Percentiles rank a stretch among this genome's conserved stretches.
These are phyloP conservation scores for Petrocephalus zakoni DNA, from an alignment of 2,113 vertebrate genomes.

Conservation along the genomic window DNA sequence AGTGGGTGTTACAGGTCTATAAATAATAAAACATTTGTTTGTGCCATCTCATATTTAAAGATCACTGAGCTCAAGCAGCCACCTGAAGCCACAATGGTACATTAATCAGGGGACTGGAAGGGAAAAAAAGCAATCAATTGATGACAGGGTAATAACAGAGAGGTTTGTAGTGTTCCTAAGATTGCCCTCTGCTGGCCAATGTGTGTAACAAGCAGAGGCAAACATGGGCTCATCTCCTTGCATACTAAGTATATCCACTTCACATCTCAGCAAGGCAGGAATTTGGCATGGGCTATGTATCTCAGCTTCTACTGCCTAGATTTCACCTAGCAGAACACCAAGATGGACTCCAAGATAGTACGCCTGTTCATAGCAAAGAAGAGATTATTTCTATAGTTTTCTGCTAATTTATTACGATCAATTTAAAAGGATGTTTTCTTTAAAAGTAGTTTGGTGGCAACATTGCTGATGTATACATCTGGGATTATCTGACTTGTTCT, in stretches of 20 bases:
- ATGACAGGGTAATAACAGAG: not conserved
- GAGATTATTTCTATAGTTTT: not conserved
- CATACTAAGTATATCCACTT: constrained; percentile 48
- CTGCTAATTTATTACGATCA: not conserved
- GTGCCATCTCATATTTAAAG: not conserved
- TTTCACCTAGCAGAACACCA: constrained; percentile 28
- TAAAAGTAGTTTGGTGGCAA: not conserved
- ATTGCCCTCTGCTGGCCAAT: constrained; percentile 34
- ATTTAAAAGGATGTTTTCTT: not conserved
- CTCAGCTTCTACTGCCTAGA: constrained; percentile 17
- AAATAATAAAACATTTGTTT: not conserved
- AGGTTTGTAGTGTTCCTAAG: not conserved
- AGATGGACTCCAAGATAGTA: constrained; percentile 26
- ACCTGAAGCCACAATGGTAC: not conserved
- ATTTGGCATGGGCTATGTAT: constrained; percentile 37
- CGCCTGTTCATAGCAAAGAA: not conserved
- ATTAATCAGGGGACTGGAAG: not conserved
- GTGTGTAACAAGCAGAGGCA: constrained; percentile 41
- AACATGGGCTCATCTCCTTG: constrained; percentile 47
- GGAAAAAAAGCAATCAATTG: not conserved
- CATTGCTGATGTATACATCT: not conserved
- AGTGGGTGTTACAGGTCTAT: not conserved
- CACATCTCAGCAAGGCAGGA: constrained; percentile 47
- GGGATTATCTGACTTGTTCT: not conserved
- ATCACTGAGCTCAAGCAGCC: not conserved